Percentiles rank a stretch among this genome's conserved stretches.
Evolutionary conservation across 2,797 vertebrate genomes (phyloP).

Genomic region (Thalassophryne amazonica): DNA sequence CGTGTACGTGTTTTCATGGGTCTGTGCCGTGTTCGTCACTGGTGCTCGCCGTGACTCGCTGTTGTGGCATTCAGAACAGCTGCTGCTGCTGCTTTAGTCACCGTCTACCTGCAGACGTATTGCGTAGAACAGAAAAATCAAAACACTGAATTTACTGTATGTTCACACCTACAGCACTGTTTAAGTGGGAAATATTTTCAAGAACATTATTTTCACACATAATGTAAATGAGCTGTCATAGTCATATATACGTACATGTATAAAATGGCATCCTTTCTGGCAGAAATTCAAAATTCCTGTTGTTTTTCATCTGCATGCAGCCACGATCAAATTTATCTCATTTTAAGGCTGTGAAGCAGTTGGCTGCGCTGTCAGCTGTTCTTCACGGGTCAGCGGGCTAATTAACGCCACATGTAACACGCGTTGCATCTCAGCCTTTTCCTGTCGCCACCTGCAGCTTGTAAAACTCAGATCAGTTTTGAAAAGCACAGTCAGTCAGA

Average conservation of each 20-base stretch:
- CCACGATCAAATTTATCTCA: not conserved
- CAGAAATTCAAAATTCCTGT: too few relatives aligned
- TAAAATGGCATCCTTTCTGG: too few relatives aligned
- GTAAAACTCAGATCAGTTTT: constrained; percentile 38
- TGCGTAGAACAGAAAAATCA: too few relatives aligned
- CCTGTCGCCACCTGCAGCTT: not conserved
- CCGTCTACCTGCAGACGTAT: constrained; percentile 24
- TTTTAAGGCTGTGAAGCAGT: not conserved
- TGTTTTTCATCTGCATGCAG: too few relatives aligned
- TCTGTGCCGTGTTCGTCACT: constrained; percentile 10
- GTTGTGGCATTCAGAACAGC: constrained; percentile 30
- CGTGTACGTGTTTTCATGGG: constrained; percentile 1
- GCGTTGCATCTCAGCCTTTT: constrained; percentile 5
- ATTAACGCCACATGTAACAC: constrained; percentile 18
- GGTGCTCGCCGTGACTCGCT: constrained; percentile 25
- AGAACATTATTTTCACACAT: too few relatives aligned
- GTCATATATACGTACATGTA: too few relatives aligned
- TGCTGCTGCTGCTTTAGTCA: constrained; percentile 30
- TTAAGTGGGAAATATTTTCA: too few relatives aligned
- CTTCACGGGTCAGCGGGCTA: constrained; percentile 11
- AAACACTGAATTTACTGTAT: too few relatives aligned
- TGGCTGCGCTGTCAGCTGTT: constrained; percentile 8
- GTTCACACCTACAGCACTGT: too few relatives aligned
- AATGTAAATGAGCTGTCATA: too few relatives aligned
- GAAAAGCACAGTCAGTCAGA: constrained; percentile 25